Percentiles rank a stretch among this genome's conserved stretches.
These are phyloP conservation scores for Anguilla marmorata DNA, from an alignment of 2,797 vertebrate species.

Conservation along the genomic window DNA sequence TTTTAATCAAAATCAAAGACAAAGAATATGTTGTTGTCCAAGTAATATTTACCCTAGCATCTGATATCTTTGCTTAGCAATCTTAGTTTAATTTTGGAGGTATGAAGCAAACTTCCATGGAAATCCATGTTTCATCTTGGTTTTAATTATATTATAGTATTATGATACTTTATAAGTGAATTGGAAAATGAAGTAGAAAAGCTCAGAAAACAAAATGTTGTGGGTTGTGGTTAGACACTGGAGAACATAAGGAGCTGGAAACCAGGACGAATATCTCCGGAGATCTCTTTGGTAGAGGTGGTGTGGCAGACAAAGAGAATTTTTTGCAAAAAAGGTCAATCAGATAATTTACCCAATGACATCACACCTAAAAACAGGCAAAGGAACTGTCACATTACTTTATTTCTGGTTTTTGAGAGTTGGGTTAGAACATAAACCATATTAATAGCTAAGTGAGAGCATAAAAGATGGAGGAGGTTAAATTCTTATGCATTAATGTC, in stretches of 20 bases:
- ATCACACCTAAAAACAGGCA: not conserved
- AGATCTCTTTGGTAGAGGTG: slow-evolving; percentile 76
- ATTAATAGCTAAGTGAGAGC: not conserved
- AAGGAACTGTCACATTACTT: not conserved
- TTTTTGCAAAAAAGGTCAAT: slow-evolving; percentile 7
- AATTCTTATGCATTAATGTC: no score
- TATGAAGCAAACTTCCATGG: not conserved
- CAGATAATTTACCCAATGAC: not conserved
- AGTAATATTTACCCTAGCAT: not conserved
- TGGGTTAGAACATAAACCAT: not conserved
- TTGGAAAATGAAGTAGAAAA: not conserved
- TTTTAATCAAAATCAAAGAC: not conserved
- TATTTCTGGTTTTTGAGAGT: not conserved
- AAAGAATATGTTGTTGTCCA: not conserved
- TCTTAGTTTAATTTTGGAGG: not conserved
- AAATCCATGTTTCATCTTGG: not conserved
- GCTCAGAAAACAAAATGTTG: not conserved
- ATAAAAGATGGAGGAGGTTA: not conserved
- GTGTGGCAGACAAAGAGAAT: slow-evolving; percentile 63
- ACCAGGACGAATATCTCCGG: slow-evolving; percentile 73
- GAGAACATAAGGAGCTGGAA: slow-evolving; percentile 55
- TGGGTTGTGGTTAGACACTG: not conserved
- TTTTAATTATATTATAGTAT: not conserved
- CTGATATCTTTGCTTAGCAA: not conserved
- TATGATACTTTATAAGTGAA: not conserved